Base-by-base conservation (phyloP, 2,888 invertebrate species). In the Coelogynopora nodosa region DNA sequence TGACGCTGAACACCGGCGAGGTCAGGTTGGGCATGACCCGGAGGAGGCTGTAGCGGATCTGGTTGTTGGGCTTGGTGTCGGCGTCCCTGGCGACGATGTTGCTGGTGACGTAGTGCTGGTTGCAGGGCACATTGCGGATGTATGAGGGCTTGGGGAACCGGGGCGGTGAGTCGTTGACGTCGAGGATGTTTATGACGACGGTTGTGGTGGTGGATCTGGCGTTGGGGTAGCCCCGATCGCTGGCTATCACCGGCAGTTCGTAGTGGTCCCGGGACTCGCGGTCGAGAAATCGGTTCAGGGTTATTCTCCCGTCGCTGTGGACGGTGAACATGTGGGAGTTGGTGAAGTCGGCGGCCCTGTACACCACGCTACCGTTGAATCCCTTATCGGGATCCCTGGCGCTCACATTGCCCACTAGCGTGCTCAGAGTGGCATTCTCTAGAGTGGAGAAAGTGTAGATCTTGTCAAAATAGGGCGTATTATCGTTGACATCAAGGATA, bases 91-190 rank as follows among this genome's bases (percentile, higher is more conserved):
- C 82, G 1, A 30, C 31, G 18, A 82, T 82, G 2, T 23, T 29
- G 23, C 30, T 82, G 10, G 82, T 30, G 30, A 82, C 82, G 82
- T 82, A 82, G 27, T 30, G 29, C 29, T 82, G 30, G 23, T 29
- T 82, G 29, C 82, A 82, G n/a, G 82, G 2, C 82, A 82, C 82
- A 2, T 28, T 18, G 10, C 82, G 82, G 29, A 30, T 82, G n/a
- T 29, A 29, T 18, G 29, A 5, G 18, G 29, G 30, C 29, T 82
- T 82, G 29, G 82, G 28, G 29, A 82, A 82, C 31, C 82, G 23
- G 5, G 82, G 82, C 5, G 82, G 82, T 30, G 31, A 30, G 31
- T 82, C 82, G 82, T 82, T 82, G 10, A 82, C 82, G 31, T 82
- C 82, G 2, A 26, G 26, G 1, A 82, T 29, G 18, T 82, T 29